A percentile compares a stretch with the other conserved stretches of the same genome.
Evolutionary conservation across 2,888 invertebrate genomes (phyloP).

Genomic region (Nyleta sp.): DNA sequence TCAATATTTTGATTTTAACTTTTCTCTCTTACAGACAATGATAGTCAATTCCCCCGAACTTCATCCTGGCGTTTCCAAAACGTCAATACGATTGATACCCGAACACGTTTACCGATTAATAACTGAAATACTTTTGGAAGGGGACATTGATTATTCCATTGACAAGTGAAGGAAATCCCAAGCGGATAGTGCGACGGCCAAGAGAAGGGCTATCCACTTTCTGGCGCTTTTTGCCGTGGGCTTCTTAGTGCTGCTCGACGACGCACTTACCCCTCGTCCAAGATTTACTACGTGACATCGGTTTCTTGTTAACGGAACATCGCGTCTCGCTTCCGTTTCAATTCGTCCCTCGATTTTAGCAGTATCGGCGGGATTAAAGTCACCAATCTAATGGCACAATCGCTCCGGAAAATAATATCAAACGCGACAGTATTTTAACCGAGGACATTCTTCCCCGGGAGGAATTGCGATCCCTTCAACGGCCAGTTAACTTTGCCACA

Average conservation of each 20-base stretch:
- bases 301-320: slow-evolving; percentile 78
- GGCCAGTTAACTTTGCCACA: background rate
- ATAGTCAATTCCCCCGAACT: too few relatives aligned
- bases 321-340: slow-evolving; percentile 66
- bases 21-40: too few relatives aligned
- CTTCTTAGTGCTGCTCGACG: slow-evolving; percentile 39
- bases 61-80: background rate
- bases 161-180: slow-evolving; percentile 40
- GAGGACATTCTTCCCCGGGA: background rate
- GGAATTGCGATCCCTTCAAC: slow-evolving; percentile 7
- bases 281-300: slow-evolving; percentile 75
- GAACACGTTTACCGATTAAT: background rate
- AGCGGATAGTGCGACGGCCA: slow-evolving; percentile 46
- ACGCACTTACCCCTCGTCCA: slow-evolving; percentile 58
- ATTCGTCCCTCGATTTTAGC: slow-evolving; percentile 63
- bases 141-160: slow-evolving; percentile 16
- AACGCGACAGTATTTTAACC: slow-evolving; percentile 25
- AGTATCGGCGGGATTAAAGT: slow-evolving; percentile 40
- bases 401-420: slow-evolving; percentile 38
- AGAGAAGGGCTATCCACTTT: slow-evolving; percentile 57
- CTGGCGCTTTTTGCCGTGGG: slow-evolving; percentile 37
- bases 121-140: background rate
- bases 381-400: slow-evolving; percentile 40
- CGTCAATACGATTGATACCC: background rate
- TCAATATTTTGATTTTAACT: slow-evolving; percentile 33